Percentiles rank a stretch among this genome's conserved stretches.
phyloP scores from a whole-genome alignment of 1,140 invertebrate species.

The Nixonia krombeini region DNA sequence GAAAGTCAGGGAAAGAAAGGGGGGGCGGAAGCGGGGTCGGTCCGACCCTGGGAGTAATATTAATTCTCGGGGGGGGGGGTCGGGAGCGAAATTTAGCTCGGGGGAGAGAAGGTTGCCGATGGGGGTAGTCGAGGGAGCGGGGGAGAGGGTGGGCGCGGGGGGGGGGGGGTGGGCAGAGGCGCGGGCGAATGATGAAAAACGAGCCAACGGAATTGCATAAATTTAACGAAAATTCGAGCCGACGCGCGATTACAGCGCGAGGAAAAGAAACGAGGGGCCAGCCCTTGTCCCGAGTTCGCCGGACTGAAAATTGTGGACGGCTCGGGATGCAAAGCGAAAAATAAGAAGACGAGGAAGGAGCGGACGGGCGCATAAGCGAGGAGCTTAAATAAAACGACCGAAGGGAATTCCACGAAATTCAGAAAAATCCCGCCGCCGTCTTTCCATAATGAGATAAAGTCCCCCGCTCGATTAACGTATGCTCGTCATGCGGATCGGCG shows the following conservation, averaged over 20 bases:
- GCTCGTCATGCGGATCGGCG: constrained; percentile 20
- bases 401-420: constrained; percentile 62
- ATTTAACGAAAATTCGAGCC: constrained; percentile 51
- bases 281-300: constrained; percentile 33
- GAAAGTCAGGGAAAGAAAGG: constrained; percentile 13
- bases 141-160: background rate
- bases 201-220: constrained; percentile 44
- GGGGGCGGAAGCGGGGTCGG: constrained; percentile 11
- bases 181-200: constrained; percentile 42
- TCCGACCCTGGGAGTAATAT: constrained; percentile 9
- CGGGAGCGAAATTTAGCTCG: constrained; percentile 11
- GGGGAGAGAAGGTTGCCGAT: constrained; percentile 9
- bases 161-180: background rate
- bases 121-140: constrained; percentile 6
- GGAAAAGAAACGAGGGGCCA: constrained; percentile 23
- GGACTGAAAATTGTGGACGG: constrained; percentile 38
- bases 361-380: constrained; percentile 25
- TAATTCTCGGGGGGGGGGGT: constrained; percentile 11
- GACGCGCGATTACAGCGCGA: constrained; percentile 44
- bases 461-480: constrained; percentile 46
- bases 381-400: constrained; percentile 53
- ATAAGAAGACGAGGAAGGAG: constrained; percentile 12
- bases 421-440: constrained; percentile 57
- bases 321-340: constrained; percentile 19
- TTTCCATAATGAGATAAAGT: constrained; percentile 50